Evolutionary conservation across 2,888 invertebrate genomes (phyloP).

Genomic region (Carpatolechia fugitivella): DNA sequence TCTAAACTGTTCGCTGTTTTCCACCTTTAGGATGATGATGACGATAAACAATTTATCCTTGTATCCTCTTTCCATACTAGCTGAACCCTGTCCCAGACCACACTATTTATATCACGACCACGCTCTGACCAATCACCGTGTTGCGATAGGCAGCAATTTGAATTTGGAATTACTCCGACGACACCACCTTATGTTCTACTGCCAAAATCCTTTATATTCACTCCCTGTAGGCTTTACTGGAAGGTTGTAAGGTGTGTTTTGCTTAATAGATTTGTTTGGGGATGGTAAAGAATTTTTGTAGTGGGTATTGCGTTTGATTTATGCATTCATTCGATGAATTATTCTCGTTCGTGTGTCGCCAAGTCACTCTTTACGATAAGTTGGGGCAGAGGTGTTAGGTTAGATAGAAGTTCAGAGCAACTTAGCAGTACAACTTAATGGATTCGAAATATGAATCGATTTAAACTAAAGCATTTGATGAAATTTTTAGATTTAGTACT

Average conservation of each 20-base stretch:
- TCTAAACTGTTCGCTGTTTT: too few species aligned
- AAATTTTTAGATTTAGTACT: too few species aligned
- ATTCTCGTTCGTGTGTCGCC: constrained; percentile 61
- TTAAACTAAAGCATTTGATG: neutral
- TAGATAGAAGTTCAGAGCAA: neutral
- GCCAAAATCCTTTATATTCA: constrained; percentile 17
- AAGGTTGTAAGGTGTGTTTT: neutral
- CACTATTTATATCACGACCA: constrained; percentile 74
- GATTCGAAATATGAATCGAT: neutral
- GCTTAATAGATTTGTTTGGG: neutral
- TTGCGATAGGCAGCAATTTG: constrained; percentile 69
- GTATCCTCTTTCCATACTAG: constrained; percentile 56
- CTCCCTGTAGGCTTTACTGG: neutral
- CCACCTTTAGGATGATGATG: too few species aligned
- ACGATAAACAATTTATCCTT: neutral
- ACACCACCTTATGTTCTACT: constrained; percentile 40
- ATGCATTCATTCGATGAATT: constrained; percentile 75
- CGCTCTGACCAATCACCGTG: constrained; percentile 73
- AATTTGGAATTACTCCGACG: constrained; percentile 62
- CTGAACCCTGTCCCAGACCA: constrained; percentile 55
- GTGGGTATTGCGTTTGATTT: constrained; percentile 68
- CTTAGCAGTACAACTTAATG: too few species aligned
- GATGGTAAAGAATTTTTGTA: constrained; percentile 28
- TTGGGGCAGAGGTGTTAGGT: constrained; percentile 25
- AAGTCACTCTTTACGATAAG: constrained; percentile 56